Base-by-base conservation (phyloP, 2,113 vertebrate species). In the Vicugna pacos region DNA sequence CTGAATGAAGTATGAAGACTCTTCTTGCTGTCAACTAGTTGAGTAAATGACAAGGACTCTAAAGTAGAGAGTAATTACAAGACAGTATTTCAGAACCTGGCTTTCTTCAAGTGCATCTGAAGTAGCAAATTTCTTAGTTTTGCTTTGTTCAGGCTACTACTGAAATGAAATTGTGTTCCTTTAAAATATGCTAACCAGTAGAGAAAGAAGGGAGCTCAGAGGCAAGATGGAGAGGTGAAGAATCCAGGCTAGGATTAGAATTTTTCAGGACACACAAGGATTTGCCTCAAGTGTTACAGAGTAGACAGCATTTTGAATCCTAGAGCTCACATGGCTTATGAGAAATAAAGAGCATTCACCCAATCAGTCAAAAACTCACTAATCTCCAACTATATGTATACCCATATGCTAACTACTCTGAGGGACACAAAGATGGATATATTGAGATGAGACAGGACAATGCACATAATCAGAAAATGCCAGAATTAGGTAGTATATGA, bases 341-440 rank as follows among this genome's bases (percentile, higher is more conserved):
- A 93, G 73, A 93, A 96, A 94, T 93, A 80, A 82, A 95, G 58
- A 86, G 35, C 62, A 83, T 56, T 86, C 64, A 83, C 38, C 35
- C 4, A 94, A 42, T 89, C 56, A 81, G 73, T 89, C 22, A 67
- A 87, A 65, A 76, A 92, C 60, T 96, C 35, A 83, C 42, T 69
- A 30, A 84, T 87, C 58, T 94, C 82, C 70, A 95, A 87, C 16
- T 93, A 46, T 24, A 42, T 38, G 42, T 32, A 88, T 20, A 75
- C 14, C 52, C 79, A 69, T 65, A 64, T 60, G 56, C 17, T 75
- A 89, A 85, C 38, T 95, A 92, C 77, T 85, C 62, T 70, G 13
- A 88, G 69, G 65, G 48, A 64, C 48, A 85, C 15, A 91, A 83
- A 89, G 93, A 93, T 56, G 26, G 60, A 85, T 56, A 84, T 60